Percentiles rank a stretch among this genome's conserved stretches.
phyloP scores from a whole-genome alignment of 1,140 invertebrate genomes.

The Penaeus vannamei region DNA sequence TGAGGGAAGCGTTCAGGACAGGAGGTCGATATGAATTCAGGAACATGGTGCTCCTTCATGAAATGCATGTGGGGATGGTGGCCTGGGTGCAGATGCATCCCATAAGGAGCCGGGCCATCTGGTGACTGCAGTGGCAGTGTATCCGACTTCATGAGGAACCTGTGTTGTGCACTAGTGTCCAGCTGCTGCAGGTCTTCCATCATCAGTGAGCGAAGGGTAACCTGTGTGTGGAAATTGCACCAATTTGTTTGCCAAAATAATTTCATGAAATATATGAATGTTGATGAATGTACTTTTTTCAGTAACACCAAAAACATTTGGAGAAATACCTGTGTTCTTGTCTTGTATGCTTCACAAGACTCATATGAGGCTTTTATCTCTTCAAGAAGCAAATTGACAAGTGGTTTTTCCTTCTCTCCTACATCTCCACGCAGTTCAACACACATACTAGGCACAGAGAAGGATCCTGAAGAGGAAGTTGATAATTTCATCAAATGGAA shows the following conservation, averaged over 20 bases:
- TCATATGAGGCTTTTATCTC: slow-evolving; percentile 62
- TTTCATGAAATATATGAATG: too few relatives aligned
- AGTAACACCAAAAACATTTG: neutral
- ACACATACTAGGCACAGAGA: slow-evolving; percentile 62
- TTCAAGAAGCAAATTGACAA: slow-evolving; percentile 64
- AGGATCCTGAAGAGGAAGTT: slow-evolving; percentile 45
- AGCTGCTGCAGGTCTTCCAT: slow-evolving; percentile 88
- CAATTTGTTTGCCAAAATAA: too few relatives aligned
- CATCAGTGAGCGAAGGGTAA: slow-evolving; percentile 84
- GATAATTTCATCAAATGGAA: neutral
- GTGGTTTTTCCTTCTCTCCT: slow-evolving; percentile 58
- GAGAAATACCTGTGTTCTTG: slow-evolving; percentile 44
- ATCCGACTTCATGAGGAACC: slow-evolving; percentile 85
- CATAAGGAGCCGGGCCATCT: neutral
- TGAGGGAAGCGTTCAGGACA: slow-evolving; percentile 79
- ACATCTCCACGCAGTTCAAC: slow-evolving; percentile 66
- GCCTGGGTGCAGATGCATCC: neutral
- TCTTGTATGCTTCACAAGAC: slow-evolving; percentile 61
- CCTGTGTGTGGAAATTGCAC: slow-evolving; percentile 70
- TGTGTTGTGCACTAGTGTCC: slow-evolving; percentile 82
- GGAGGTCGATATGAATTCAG: slow-evolving; percentile 82
- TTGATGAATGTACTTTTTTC: too few relatives aligned
- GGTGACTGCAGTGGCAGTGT: slow-evolving; percentile 70
- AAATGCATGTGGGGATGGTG: slow-evolving; percentile 68
- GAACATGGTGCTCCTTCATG: slow-evolving; percentile 71